Percentiles rank a stretch among this genome's conserved stretches.
Conservation (phyloP, 2,888 invertebrate species). For the Sarcophaga subvicina region DNA sequence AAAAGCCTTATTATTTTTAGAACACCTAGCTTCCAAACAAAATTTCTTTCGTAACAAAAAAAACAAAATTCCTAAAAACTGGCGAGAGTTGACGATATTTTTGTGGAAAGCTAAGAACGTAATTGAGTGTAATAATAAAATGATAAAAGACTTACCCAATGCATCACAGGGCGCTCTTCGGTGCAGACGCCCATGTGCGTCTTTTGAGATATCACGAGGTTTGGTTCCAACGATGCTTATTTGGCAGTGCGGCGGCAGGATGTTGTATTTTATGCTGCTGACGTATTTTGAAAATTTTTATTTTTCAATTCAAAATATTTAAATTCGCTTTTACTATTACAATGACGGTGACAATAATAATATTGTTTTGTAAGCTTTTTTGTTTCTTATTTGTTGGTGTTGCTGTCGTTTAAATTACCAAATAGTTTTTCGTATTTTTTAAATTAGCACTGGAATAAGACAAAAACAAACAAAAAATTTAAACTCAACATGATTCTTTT, state of each 20-base stretch:
- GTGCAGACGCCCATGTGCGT: slow-evolving; percentile 96
- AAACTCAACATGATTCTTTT: no score
- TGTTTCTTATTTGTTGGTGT: neutral
- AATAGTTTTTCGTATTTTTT: slow-evolving; percentile 7
- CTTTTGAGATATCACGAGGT: slow-evolving; percentile 81
- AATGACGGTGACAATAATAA: neutral
- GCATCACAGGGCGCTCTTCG: slow-evolving; percentile 93
- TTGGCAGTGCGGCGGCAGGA: slow-evolving; percentile 70
- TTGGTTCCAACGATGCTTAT: slow-evolving; percentile 81
- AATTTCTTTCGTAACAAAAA: no score
- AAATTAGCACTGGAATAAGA: slow-evolving; percentile 12
- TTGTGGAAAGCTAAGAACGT: no score
- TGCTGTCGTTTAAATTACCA: neutral
- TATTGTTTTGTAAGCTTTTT: neutral
- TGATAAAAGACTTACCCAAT: slow-evolving; percentile 87
- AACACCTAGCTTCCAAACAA: no score
- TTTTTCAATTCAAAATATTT: neutral
- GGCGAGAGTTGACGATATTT: no score
- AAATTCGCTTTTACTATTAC: neutral
- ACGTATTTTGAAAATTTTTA: slow-evolving; percentile 61
- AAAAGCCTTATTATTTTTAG: no score
- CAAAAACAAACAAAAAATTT: neutral
- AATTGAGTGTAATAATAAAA: neutral
- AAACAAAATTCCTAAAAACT: no score
- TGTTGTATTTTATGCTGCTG: slow-evolving; percentile 63